phyloP scores from a whole-genome alignment of 2,888 invertebrate genomes.

The Ganaspis brasiliensis region DNA sequence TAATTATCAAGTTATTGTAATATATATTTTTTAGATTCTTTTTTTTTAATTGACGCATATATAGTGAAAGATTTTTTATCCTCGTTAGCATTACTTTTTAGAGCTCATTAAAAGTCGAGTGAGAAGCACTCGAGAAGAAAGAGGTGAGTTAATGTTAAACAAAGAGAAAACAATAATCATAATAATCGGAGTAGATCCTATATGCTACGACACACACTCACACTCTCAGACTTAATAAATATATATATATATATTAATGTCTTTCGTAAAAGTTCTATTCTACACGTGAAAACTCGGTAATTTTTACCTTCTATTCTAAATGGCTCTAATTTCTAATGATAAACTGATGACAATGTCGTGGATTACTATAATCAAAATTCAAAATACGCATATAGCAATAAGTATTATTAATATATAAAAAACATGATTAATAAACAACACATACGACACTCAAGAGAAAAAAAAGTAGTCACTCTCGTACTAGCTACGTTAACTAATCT shows the following conservation, averaged over 20 bases:
- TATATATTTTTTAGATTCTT: too few species aligned
- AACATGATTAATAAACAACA: constrained; percentile 57
- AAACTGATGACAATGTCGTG: constrained; percentile 57
- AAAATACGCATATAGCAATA: constrained; percentile 63
- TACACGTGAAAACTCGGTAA: constrained; percentile 61
- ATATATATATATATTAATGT: constrained; percentile 15
- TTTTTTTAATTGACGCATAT: not conserved
- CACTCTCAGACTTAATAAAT: constrained; percentile 47
- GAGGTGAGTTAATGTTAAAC: constrained; percentile 33
- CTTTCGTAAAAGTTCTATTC: constrained; percentile 58
- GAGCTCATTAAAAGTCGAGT: not conserved
- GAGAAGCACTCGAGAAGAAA: constrained; percentile 36
- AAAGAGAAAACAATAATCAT: constrained; percentile 20
- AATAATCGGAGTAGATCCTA: constrained; percentile 42
- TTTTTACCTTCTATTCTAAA: constrained; percentile 64
- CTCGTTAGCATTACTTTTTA: not conserved
- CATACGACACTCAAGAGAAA: constrained; percentile 65
- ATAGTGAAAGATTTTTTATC: not conserved
- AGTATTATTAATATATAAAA: constrained; percentile 45
- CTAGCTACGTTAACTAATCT: constrained; percentile 74
- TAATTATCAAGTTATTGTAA: too few species aligned
- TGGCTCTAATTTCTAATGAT: constrained; percentile 61
- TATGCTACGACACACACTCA: constrained; percentile 48
- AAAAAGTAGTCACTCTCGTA: constrained; percentile 70
- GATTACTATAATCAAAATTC: constrained; percentile 52